Conservation (phyloP, 2,888 invertebrate genomes). For the Sinhomidia bicolor region DNA sequence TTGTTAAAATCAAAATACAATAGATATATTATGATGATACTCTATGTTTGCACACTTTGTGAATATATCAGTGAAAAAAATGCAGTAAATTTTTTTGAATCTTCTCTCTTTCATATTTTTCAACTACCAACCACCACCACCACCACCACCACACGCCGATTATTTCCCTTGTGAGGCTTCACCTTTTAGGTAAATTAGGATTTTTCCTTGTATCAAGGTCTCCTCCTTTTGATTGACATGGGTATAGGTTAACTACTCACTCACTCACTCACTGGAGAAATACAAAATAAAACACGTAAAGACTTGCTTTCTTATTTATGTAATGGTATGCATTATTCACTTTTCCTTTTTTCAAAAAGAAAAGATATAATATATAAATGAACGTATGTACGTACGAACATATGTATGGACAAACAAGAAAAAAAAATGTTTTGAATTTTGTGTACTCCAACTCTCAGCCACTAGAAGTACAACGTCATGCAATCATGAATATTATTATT, state of each 20-base stretch:
- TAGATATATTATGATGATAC: neutral
- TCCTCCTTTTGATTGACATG: slow-evolving; percentile 65
- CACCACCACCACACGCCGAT: slow-evolving; percentile 34
- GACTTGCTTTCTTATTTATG: neutral
- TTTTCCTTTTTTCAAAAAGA: neutral
- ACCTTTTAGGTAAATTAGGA: slow-evolving; percentile 79
- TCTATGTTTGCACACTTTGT: neutral
- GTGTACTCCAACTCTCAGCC: no score
- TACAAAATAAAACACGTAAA: neutral
- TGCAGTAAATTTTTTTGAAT: neutral
- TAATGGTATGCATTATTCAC: neutral
- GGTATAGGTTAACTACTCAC: slow-evolving; percentile 60
- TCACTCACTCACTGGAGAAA: neutral
- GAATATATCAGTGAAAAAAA: neutral
- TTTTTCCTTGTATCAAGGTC: slow-evolving; percentile 59
- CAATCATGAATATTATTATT: neutral
- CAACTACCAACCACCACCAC: neutral
- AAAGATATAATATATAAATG: no score
- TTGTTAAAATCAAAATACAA: neutral
- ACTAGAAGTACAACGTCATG: no score
- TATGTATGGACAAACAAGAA: no score
- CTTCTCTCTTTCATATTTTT: slow-evolving; percentile 34
- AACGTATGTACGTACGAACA: no score
- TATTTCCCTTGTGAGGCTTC: slow-evolving; percentile 68
- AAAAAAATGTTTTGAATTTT: no score